A percentile compares a stretch with the other conserved stretches of the same genome.
These are phyloP conservation scores for Xanthorhoe designata DNA, from an alignment of 2,888 invertebrate genomes.

Conservation along the genomic window DNA sequence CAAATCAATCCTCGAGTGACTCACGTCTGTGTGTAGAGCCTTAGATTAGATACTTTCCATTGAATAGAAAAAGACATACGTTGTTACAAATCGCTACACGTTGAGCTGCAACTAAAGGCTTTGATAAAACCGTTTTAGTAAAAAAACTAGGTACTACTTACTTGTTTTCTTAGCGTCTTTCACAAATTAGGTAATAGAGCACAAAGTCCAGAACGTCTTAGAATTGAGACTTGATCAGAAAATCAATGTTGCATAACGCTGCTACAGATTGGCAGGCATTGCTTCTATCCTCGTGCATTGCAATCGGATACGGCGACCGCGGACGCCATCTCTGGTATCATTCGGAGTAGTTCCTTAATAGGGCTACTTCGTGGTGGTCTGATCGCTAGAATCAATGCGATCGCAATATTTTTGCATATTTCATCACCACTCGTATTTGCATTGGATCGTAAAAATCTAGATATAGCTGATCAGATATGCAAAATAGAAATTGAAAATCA, in stretches of 20 bases:
- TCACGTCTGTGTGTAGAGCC: no score
- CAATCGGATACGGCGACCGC: conserved; percentile 53
- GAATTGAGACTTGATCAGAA: neutral
- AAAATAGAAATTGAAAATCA: neutral
- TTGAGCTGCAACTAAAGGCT: no score
- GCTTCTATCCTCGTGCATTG: conserved; percentile 43
- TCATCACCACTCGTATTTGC: neutral
- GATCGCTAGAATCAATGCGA: conserved; percentile 52
- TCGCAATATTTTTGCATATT: conserved; percentile 34
- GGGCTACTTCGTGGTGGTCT: conserved; percentile 58
- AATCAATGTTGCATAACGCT: conserved; percentile 21
- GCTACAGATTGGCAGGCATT: conserved; percentile 37
- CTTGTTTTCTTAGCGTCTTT: neutral
- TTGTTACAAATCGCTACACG: no score
- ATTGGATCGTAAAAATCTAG: neutral
- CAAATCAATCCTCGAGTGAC: no score
- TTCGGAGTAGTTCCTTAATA: conserved; percentile 54
- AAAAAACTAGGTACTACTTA: no score
- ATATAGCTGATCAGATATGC: neutral
- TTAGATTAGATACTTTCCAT: no score
- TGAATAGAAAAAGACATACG: no score
- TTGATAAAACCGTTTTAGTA: no score
- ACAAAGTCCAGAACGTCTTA: neutral
- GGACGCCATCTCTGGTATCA: conserved; percentile 60
- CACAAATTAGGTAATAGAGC: neutral